phyloP scores from a whole-genome alignment of 2,797 vertebrate species.

The Octomys mimax region DNA sequence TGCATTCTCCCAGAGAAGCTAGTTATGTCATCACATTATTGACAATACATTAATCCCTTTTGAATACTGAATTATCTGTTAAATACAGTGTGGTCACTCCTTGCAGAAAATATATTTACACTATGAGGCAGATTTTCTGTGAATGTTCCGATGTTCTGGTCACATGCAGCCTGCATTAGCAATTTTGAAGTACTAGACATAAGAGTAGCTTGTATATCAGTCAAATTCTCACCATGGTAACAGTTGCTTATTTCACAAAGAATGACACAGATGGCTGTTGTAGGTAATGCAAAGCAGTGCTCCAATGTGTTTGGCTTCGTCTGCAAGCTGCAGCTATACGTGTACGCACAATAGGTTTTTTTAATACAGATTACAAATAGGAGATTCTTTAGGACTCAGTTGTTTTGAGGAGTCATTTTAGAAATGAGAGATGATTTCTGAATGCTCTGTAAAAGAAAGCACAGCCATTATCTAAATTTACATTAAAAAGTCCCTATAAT shows the following conservation, averaged over 20 bases:
- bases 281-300: background rate
- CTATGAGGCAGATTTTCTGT: constrained; percentile 38
- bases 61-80: constrained; percentile 57
- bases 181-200: constrained; percentile 60
- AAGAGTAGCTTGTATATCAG: constrained; percentile 53
- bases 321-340: background rate
- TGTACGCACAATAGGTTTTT: background rate
- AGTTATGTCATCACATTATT: constrained; percentile 2
- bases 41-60: constrained; percentile 30
- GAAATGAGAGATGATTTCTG: background rate
- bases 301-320: constrained; percentile 7
- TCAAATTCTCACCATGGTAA: constrained; percentile 66
- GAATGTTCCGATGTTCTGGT: background rate
- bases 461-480: background rate
- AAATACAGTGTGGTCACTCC: constrained; percentile 30
- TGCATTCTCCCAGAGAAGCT: background rate
- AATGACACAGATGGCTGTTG: constrained; percentile 41
- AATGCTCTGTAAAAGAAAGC: constrained; percentile 11
- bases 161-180: constrained; percentile 15
- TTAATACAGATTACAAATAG: constrained; percentile 13
- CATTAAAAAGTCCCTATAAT: background rate
- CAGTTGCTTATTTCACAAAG: constrained; percentile 56
- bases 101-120: constrained; percentile 43
- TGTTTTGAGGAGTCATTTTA: constrained; percentile 37
- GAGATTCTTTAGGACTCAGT: constrained; percentile 15